Base-by-base conservation (phyloP, 1,140 invertebrate species). In the Forficula auricularia region DNA sequence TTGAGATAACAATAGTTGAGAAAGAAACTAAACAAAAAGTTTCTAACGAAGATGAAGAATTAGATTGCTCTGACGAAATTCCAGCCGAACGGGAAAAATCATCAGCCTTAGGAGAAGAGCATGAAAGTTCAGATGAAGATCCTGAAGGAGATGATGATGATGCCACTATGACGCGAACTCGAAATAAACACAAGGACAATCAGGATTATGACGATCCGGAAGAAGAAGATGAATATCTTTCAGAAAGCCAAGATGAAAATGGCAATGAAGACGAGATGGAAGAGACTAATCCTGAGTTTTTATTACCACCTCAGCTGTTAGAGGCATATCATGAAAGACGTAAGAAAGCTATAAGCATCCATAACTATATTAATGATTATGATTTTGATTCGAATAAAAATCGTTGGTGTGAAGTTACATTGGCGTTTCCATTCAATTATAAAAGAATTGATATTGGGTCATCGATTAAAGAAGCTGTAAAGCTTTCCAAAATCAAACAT, bases 201-300 rank as follows among this genome's bases (percentile, higher is more conserved):
- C 72, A 74, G 33, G 84, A 84, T 32, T 80, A 83, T 53, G 81
- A 88, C 49, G 85, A 88, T 54, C 73, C 73, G 1, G 80, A 80
- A 43, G 81, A 81, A 35, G 75, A 75, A 14, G n/a, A n/a, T n/a
- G 58, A 63, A 32, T 52, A 59, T 3, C 54, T 56, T 14, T 10
- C 22, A 46, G 70, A 70, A 49, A 49, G 49, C 1, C 48, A 63
- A 33, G 70, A 71, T 22, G 68, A 68, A 46, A 61, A 61, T 15
- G 57, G 58, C 15, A 52, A 56, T 31, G 47, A 54, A 27, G 55
- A 60, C 8, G 39, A 48, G 15, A 47, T 52, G n/a, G 34, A 32
- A 39, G 46, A 14, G 39, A 62, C 63, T 54, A 51, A 52, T 4
- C 56, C 48, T 51, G 47, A 48, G 19, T 44, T 34, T 3, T 60